Conservation (phyloP, 2,113 vertebrate genomes). For the Oophaga pumilio region DNA sequence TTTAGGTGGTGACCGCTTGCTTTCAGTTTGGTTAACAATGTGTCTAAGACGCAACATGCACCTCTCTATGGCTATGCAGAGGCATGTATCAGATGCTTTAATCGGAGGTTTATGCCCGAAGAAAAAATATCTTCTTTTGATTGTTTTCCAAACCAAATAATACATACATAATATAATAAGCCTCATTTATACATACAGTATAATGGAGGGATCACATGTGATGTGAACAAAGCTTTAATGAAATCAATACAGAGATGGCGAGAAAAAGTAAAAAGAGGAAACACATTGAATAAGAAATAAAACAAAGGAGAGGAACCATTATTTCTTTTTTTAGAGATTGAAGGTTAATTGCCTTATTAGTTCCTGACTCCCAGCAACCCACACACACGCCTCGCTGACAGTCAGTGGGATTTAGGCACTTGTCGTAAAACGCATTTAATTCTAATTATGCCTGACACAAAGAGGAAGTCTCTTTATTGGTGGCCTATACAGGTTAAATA, state of each 20-base stretch:
- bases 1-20: no score
- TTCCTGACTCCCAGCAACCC: neutral
- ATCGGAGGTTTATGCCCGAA: no score
- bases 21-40: no score
- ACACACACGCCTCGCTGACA: neutral
- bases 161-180: no score
- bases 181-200: neutral
- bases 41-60: no score
- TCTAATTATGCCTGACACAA: neutral
- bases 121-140: no score
- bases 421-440: neutral
- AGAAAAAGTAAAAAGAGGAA: neutral
- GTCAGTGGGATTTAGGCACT: neutral
- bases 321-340: constrained; percentile 17
- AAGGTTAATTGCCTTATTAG: constrained; percentile 42
- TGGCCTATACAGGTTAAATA: no score
- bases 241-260: no score
- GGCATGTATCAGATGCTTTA: no score
- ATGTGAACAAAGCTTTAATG: neutral
- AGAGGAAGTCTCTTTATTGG: no score
- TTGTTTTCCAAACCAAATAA: no score
- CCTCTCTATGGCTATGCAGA: no score
- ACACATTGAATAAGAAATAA: neutral
- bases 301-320: neutral
- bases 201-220: neutral